A percentile compares a stretch with the other conserved stretches of the same genome.
These are phyloP conservation scores for Corythornis vintsioides DNA, from an alignment of 2,113 vertebrate genomes.

Conservation along the genomic window DNA sequence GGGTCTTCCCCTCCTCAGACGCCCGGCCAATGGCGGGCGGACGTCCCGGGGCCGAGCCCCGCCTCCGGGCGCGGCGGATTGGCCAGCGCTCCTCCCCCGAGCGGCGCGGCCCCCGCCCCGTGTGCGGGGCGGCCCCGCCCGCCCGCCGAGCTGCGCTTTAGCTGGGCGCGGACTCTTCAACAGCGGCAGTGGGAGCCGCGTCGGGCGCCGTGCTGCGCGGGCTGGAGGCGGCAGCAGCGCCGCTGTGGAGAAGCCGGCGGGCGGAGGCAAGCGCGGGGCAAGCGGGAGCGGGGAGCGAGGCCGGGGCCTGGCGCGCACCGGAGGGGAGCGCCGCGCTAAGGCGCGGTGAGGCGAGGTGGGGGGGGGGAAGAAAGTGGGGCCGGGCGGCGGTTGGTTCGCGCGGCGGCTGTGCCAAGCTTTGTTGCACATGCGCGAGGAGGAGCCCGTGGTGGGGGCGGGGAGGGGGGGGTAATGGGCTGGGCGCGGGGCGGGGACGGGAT, in stretches of 20 bases:
- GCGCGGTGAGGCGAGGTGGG: no score
- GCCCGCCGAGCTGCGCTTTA: neutral
- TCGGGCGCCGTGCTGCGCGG: neutral
- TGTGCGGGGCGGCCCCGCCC: neutral
- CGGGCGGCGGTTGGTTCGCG: neutral
- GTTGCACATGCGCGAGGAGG: neutral
- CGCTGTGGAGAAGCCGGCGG: neutral
- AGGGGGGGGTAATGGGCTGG: neutral
- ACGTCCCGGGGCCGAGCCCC: neutral
- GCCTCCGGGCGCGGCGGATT: neutral
- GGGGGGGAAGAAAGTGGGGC: neutral
- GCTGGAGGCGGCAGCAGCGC: neutral
- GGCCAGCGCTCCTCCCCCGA: neutral
- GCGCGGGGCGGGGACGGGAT: neutral
- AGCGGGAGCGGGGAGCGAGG: neutral
- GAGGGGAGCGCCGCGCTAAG: neutral
- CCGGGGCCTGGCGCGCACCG: neutral
- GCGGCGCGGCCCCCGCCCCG: neutral
- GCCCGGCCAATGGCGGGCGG: neutral
- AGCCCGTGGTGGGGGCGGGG: neutral
- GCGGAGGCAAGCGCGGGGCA: neutral
- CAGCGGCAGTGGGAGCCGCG: neutral
- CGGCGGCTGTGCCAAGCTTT: neutral
- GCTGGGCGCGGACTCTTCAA: conserved; percentile 40
- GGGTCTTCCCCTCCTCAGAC: neutral